phyloP scores from a whole-genome alignment of 2,113 vertebrate species.

The Hydrochoerus hydrochaeris region DNA sequence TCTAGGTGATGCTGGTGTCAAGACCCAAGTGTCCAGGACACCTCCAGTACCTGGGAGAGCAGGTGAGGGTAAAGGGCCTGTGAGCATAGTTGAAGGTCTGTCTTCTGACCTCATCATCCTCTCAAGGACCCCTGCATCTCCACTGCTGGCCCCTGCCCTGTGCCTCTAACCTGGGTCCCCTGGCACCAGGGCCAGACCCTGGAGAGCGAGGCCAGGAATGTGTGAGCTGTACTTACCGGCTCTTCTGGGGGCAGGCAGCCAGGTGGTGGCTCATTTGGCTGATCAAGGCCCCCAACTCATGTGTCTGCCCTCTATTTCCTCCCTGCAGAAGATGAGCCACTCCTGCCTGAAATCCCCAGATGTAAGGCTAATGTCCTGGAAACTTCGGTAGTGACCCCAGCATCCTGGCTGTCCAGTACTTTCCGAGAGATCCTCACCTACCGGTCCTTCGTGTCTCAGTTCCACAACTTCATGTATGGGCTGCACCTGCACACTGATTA shows the following conservation, averaged over 20 bases:
- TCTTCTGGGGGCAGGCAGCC: not conserved
- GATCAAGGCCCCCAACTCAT: not conserved
- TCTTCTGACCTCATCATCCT: not conserved
- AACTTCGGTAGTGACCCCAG: conserved; percentile 83
- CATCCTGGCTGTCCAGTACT: conserved; percentile 81
- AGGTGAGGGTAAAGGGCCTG: not conserved
- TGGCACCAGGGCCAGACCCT: not conserved
- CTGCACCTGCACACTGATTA: conserved; percentile 86
- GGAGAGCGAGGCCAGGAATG: not conserved
- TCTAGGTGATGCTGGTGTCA: not conserved
- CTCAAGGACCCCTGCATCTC: not conserved
- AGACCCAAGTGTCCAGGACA: not conserved
- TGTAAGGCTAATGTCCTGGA: conserved; percentile 75
- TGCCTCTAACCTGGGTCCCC: not conserved
- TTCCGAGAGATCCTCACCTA: conserved; percentile 84
- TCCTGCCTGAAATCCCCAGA: conserved; percentile 79
- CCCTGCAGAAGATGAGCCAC: conserved; percentile 81
- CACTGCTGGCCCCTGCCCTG: not conserved
- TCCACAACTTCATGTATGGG: conserved; percentile 87
- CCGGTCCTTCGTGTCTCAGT: conserved; percentile 86
- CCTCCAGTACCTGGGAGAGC: not conserved
- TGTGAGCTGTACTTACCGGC: not conserved
- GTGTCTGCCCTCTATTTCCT: not conserved
- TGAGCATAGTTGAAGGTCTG: not conserved
- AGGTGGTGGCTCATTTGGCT: not conserved